Evolutionary conservation across 2,888 invertebrate species (phyloP).

Genomic region (Didymodactylos carnosus): DNA sequence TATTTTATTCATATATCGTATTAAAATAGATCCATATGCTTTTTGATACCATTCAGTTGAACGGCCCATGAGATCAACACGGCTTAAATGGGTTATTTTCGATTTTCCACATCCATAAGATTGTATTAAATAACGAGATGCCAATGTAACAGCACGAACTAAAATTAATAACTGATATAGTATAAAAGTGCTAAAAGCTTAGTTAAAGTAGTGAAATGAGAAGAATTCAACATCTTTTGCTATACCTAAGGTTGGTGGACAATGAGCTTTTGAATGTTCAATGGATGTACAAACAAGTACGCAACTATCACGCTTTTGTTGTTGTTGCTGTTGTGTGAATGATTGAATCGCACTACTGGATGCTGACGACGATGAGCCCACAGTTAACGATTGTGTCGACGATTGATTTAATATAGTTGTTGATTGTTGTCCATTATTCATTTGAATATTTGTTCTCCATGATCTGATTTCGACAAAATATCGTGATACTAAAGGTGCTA

Average conservation of each 20-base stretch:
- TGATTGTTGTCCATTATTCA: background rate
- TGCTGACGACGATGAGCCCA: background rate
- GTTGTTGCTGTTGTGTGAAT: background rate
- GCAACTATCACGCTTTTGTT: background rate
- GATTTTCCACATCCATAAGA: background rate
- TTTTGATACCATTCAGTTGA: background rate
- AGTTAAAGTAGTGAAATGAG: no score
- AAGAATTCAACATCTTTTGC: no score
- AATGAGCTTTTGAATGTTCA: background rate
- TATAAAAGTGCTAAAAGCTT: no score
- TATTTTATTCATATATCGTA: background rate
- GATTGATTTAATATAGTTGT: background rate
- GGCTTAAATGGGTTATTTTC: background rate
- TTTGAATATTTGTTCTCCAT: background rate
- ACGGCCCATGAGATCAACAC: background rate
- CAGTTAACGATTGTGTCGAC: background rate
- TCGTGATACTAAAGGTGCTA: constrained; percentile 23
- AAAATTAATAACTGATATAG: no score
- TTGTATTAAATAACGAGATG: background rate
- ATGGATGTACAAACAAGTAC: background rate
- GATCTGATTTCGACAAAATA: background rate
- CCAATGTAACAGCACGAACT: background rate
- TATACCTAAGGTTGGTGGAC: background rate
- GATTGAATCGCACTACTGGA: background rate
- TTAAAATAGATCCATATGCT: background rate